These are phyloP conservation scores for Cuculus canorus DNA, from an alignment of 2,797 vertebrate genomes.

Conservation along the genomic window DNA sequence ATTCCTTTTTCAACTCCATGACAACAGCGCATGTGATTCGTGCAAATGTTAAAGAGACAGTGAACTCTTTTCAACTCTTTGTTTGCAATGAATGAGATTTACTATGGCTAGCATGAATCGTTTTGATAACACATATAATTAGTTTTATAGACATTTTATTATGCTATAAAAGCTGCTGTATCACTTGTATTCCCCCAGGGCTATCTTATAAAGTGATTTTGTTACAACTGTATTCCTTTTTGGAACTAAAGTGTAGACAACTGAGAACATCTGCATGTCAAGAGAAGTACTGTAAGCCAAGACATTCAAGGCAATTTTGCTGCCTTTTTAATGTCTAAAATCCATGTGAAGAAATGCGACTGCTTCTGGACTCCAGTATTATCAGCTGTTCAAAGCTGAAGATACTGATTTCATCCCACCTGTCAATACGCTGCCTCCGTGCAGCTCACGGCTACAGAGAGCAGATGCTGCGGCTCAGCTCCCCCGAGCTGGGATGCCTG, in stretches of 20 bases:
- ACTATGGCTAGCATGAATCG: slow-evolving; percentile 32
- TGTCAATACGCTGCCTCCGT: rapidly evolving
- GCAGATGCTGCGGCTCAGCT: neutral
- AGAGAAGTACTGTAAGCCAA: neutral
- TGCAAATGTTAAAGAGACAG: neutral
- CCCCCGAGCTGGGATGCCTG: neutral
- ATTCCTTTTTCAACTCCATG: neutral
- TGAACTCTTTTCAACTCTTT: neutral
- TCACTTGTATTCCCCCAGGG: slow-evolving; percentile 7
- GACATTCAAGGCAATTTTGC: neutral
- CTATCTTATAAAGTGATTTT: neutral
- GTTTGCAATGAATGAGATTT: neutral
- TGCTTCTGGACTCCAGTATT: neutral
- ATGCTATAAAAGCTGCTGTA: slow-evolving; percentile 22
- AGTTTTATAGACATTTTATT: slow-evolving; percentile 44
- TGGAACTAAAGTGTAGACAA: neutral
- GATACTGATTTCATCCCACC: neutral
- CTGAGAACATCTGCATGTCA: neutral
- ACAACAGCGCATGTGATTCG: neutral
- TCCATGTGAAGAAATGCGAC: neutral
- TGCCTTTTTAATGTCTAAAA: neutral
- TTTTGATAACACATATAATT: slow-evolving; percentile 50
- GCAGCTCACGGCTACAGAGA: neutral
- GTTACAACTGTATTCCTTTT: neutral
- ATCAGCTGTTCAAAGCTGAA: neutral